phyloP scores from a whole-genome alignment of 2,888 invertebrate species.

The Lepidocyrtoides sp. region DNA sequence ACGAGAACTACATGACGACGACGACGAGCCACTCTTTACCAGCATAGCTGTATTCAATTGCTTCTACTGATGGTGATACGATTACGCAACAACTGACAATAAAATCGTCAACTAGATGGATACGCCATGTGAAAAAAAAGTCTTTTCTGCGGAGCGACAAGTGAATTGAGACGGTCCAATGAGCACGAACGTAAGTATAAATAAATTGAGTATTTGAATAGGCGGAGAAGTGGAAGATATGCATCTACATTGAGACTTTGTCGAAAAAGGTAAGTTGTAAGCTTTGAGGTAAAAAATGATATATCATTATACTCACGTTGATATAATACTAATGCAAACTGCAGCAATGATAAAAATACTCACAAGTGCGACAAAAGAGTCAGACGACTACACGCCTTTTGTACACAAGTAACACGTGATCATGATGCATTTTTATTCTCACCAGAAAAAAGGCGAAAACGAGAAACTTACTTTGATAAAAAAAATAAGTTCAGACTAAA shows the following conservation, averaged over 20 bases:
- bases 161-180: constrained; percentile 74
- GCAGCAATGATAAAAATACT: background rate
- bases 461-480: background rate
- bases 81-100: constrained; percentile 63
- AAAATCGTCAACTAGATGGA: constrained; percentile 37
- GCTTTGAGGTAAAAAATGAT: background rate
- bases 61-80: constrained; percentile 37
- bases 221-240: background rate
- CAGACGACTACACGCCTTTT: constrained; percentile 52
- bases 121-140: constrained; percentile 1
- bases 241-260: background rate
- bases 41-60: background rate
- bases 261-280: background rate
- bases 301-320: constrained; percentile 3
- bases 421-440: constrained; percentile 48
- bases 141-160: constrained; percentile 51
- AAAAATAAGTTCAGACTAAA: background rate
- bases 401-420: constrained; percentile 55
- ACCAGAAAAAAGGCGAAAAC: background rate
- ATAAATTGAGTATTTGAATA: constrained; percentile 52
- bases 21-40: constrained; percentile 33
- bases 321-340: background rate
- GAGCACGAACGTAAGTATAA: constrained; percentile 68
- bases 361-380: constrained; percentile 14
- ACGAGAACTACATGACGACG: constrained; percentile 22